Evolutionary conservation across 1,140 invertebrate species (phyloP).

Genomic region (Dendrolimus punctatus): DNA sequence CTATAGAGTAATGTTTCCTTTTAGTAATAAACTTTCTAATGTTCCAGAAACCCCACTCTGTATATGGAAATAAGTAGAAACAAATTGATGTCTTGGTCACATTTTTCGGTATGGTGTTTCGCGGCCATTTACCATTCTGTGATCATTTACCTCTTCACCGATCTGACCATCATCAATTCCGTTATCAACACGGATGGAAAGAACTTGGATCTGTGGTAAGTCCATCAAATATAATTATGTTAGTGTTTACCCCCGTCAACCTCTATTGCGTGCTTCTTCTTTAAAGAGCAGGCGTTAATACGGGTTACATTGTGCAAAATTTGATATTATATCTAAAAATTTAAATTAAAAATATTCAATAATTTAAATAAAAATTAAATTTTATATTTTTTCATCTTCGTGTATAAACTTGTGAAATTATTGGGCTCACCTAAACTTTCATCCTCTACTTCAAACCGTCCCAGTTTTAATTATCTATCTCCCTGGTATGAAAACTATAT

Average conservation of each 20-base stretch:
- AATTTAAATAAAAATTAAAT: too few relatives aligned
- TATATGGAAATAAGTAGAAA: conserved; percentile 80
- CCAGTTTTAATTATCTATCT: too few relatives aligned
- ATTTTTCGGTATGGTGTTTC: conserved; percentile 79
- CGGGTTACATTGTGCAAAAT: too few relatives aligned
- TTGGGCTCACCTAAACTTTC: too few relatives aligned
- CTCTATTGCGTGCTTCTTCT: neutral
- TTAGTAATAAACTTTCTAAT: neutral
- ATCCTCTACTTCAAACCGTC: too few relatives aligned
- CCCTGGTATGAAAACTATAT: too few relatives aligned
- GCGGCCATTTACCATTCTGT: conserved; percentile 72
- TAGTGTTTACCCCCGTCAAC: neutral
- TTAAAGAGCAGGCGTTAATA: too few relatives aligned
- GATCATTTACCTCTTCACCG: conserved; percentile 65
- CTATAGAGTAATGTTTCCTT: too few relatives aligned
- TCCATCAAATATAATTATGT: neutral
- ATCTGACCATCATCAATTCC: conserved; percentile 44
- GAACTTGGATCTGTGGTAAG: conserved; percentile 58
- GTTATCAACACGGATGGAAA: conserved; percentile 62
- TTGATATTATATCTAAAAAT: too few relatives aligned
- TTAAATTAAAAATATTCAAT: too few relatives aligned
- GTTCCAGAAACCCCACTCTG: conserved; percentile 74
- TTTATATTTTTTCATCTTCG: too few relatives aligned
- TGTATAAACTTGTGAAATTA: too few relatives aligned
- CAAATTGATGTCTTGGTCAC: conserved; percentile 74